Base-by-base conservation (phyloP, 2,113 vertebrate species). In the Apteryx mantelli region DNA sequence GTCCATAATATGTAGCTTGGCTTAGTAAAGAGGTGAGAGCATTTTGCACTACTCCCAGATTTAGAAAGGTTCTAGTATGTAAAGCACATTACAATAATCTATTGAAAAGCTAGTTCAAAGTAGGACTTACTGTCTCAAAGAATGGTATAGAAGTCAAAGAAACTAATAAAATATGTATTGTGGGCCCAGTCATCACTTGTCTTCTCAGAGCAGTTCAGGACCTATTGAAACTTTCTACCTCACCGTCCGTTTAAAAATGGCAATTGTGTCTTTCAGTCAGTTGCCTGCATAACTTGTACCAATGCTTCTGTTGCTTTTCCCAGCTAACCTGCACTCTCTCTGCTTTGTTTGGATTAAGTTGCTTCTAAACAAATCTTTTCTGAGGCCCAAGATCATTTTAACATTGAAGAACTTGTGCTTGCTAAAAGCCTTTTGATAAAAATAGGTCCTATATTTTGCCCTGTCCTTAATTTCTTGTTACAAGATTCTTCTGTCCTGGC, bases 331-430 rank as follows among this genome's bases (percentile, higher is more conserved):
- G 48, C 70, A 48, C 44, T 70, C 15, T 75, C 5, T 58, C 55
- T 81, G 7, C 26, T 88, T 86, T 88, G 21, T 81, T 80, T 95
- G 76, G 14, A 38, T 86, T 92, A 81, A 88, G 55, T 86, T 95
- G 46, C 52, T 84, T 86, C 88, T 77, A 63, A 90, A 44, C 56
- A 96, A 65, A 92, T 82, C 74, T 81, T 65, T 88, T 84, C 52
- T 69, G 73, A 76, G 56, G 44, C 32, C 5, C 42, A 89, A 73
- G 55, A 88, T 93, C 12, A 1, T 84, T 52, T 21, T 91, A 88
- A 83, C 64, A 63, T 82, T 91, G 85, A 91, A 53, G 44, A 69
- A 88, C 96, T 93, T 86, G 75, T 85, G 76, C 68, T 96, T 93
- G 26, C 58, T 94, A 69, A 93, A 93, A 78, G 13, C 2, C 11